phyloP scores from a whole-genome alignment of 2,797 vertebrate species.

The Epinephelus awoara region DNA sequence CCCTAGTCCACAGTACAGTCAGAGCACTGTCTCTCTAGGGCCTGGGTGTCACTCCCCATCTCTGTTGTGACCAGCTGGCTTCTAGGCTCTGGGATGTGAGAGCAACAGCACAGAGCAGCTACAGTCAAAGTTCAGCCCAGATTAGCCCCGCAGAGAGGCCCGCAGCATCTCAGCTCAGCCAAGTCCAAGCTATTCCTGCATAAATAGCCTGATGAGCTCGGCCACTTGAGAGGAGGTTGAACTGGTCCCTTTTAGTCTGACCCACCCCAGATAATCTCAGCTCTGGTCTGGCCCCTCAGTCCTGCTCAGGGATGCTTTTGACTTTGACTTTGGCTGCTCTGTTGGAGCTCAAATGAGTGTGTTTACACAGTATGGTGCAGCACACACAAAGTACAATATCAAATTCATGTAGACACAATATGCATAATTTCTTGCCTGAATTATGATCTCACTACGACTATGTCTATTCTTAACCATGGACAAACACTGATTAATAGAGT shows the following conservation, averaged over 20 bases:
- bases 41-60: slow-evolving; percentile 82
- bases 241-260: slow-evolving; percentile 36
- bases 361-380: neutral
- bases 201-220: slow-evolving; percentile 60
- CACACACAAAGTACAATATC: neutral
- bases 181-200: slow-evolving; percentile 55
- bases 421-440: neutral
- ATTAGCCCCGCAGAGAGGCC: slow-evolving; percentile 62
- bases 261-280: slow-evolving; percentile 26
- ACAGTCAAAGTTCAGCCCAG: slow-evolving; percentile 76
- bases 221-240: slow-evolving; percentile 49
- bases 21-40: slow-evolving; percentile 83
- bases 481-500: neutral
- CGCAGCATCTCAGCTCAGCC: slow-evolving; percentile 43
- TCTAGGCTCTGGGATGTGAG: slow-evolving; percentile 68
- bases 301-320: slow-evolving; percentile 25
- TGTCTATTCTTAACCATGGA: neutral
- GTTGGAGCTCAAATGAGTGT: neutral
- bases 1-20: slow-evolving; percentile 77
- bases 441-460: neutral
- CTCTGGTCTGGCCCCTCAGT: slow-evolving; percentile 5
- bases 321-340: slow-evolving; percentile 18
- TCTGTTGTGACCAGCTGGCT: slow-evolving; percentile 84
- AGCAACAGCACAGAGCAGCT: slow-evolving; percentile 73
- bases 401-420: neutral